A percentile compares a stretch with the other conserved stretches of the same genome.
These are phyloP conservation scores for Polyommatus iphigenia DNA, from an alignment of 2,888 invertebrate genomes.

Conservation along the genomic window DNA sequence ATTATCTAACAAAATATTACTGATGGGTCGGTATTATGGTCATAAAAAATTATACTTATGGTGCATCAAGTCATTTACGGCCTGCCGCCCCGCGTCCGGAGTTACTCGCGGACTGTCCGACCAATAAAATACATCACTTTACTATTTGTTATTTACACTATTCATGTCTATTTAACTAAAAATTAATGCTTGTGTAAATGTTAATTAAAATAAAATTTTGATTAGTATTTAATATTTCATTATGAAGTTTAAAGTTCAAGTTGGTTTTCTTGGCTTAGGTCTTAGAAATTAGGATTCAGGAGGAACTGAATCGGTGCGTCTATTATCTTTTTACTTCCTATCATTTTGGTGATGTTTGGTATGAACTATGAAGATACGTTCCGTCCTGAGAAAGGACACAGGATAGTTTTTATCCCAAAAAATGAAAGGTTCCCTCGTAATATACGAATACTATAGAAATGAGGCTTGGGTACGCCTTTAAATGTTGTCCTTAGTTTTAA, in stretches of 20 bases:
- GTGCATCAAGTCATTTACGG: slow-evolving; percentile 15
- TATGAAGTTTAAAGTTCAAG: not conserved
- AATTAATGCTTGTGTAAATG: not conserved
- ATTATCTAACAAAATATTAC: slow-evolving; percentile 42
- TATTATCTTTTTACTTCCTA: too few species aligned
- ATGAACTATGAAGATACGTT: too few species aligned
- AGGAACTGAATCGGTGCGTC: too few species aligned
- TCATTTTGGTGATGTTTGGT: too few species aligned
- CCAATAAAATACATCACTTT: not conserved
- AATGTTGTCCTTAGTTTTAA: too few species aligned
- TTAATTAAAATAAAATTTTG: not conserved
- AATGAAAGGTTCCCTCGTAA: too few species aligned
- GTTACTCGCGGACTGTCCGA: not conserved
- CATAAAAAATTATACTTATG: slow-evolving; percentile 29
- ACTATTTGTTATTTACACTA: slow-evolving; percentile 11
- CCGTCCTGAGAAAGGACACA: too few species aligned
- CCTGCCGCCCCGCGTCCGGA: not conserved
- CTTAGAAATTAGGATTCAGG: not conserved
- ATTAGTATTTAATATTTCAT: not conserved
- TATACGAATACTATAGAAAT: too few species aligned
- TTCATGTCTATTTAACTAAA: not conserved
- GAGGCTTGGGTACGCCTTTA: too few species aligned
- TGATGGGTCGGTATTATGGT: not conserved
- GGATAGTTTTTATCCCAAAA: too few species aligned
- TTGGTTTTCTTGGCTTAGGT: not conserved